These are phyloP conservation scores for Mamestra configurata DNA, from an alignment of 1,140 invertebrate species.

Conservation along the genomic window DNA sequence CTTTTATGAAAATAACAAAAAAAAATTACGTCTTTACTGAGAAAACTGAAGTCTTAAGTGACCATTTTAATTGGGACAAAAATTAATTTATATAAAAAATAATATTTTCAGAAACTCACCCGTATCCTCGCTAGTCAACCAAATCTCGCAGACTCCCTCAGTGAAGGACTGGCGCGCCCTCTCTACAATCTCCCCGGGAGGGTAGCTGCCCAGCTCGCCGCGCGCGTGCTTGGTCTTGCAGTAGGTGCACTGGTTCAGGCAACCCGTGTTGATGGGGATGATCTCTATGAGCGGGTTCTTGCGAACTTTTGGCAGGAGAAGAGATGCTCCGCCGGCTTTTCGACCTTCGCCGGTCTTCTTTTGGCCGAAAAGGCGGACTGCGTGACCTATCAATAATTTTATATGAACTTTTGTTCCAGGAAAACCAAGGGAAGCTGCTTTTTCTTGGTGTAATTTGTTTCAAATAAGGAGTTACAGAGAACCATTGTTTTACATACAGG, in stretches of 20 bases:
- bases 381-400: slow-evolving; percentile 89
- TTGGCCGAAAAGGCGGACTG: slow-evolving; percentile 94
- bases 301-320: slow-evolving; percentile 97
- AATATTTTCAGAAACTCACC: slow-evolving; percentile 81
- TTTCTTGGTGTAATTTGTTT: too few relatives aligned
- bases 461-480: too few relatives aligned
- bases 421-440: too few relatives aligned
- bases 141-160: slow-evolving; percentile 99
- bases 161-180: slow-evolving; percentile 94
- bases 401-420: too few relatives aligned
- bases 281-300: slow-evolving; percentile 99
- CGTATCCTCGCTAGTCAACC: slow-evolving; percentile 99
- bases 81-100: neutral
- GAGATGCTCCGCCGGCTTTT: slow-evolving; percentile 95
- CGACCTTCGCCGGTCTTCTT: slow-evolving; percentile 94
- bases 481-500: too few relatives aligned
- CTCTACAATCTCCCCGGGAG: slow-evolving; percentile 94
- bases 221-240: slow-evolving; percentile 99
- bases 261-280: slow-evolving; percentile 99
- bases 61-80: too few relatives aligned
- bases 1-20: too few relatives aligned
- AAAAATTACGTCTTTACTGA: too few relatives aligned
- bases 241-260: slow-evolving; percentile 99
- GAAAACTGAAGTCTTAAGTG: neutral
- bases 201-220: slow-evolving; percentile 98